These are phyloP conservation scores for Temnothorax unifasciatus DNA, from an alignment of 2,888 invertebrate species.

Conservation along the genomic window DNA sequence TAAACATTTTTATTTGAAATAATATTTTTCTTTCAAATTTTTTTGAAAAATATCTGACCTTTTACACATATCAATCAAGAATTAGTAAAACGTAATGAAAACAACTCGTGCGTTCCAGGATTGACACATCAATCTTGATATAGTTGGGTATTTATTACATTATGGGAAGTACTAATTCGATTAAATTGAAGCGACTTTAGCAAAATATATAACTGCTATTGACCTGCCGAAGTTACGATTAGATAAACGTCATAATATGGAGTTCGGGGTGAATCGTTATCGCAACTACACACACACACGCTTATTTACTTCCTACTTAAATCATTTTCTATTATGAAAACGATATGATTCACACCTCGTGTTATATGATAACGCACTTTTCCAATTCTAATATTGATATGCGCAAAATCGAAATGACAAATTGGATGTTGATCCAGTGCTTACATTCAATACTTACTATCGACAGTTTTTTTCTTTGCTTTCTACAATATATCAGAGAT, in stretches of 20 bases:
- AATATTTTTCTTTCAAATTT: neutral
- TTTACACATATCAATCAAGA: neutral
- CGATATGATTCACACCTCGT: neutral
- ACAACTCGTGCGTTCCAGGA: neutral
- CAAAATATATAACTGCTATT: neutral
- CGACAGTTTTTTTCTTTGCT: neutral
- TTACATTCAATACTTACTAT: neutral
- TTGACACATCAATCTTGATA: conserved; percentile 15
- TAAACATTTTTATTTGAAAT: conserved; percentile 9
- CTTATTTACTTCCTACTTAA: conserved; percentile 19
- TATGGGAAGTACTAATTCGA: neutral
- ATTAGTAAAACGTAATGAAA: conserved; percentile 3
- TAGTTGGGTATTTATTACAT: neutral
- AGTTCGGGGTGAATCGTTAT: conserved; percentile 22
- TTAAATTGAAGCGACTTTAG: neutral
- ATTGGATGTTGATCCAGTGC: neutral
- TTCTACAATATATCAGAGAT: neutral
- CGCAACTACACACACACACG: neutral
- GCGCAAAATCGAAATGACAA: neutral
- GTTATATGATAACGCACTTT: conserved; percentile 1
- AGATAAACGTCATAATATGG: conserved; percentile 12
- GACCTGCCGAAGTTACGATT: neutral
- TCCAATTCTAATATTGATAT: neutral
- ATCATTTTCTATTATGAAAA: neutral
- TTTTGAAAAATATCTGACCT: neutral